phyloP scores from a whole-genome alignment of 2,113 vertebrate genomes.

The Elephantulus edwardii region DNA sequence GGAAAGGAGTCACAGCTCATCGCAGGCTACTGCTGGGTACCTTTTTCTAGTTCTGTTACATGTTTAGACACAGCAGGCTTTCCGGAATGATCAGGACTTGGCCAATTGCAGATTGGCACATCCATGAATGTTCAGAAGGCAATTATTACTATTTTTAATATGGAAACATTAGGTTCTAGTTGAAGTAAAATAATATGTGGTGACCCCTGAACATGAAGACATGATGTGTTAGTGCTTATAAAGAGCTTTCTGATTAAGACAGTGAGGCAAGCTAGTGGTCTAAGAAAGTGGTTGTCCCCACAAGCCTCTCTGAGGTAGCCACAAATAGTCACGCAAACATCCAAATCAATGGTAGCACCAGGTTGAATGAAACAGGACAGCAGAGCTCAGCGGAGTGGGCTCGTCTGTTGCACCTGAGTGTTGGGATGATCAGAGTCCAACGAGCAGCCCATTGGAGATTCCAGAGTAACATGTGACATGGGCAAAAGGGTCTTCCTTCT shows the following conservation, averaged over 20 bases:
- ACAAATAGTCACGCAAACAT: conserved; percentile 75
- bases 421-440: background rate
- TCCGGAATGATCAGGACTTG: background rate
- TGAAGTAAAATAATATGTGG: conserved; percentile 39
- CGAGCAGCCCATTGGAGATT: conserved; percentile 36
- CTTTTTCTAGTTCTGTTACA: background rate
- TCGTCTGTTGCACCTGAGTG: conserved; percentile 3
- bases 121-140: conserved; percentile 6
- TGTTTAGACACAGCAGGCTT: background rate
- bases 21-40: background rate
- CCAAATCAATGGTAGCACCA: conserved; percentile 87
- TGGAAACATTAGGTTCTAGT: conserved; percentile 35
- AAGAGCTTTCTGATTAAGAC: conserved; percentile 26
- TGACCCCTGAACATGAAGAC: conserved; percentile 19
- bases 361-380: conserved; percentile 41
- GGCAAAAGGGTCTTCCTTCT: conserved; percentile 63
- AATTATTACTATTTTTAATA: background rate
- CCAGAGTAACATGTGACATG: conserved; percentile 2
- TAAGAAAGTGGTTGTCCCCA: conserved; percentile 1
- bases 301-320: conserved; percentile 88
- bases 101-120: background rate
- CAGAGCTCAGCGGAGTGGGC: background rate
- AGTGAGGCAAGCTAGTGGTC: background rate
- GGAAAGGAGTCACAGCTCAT: background rate
- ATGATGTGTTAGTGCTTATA: background rate